Conservation (phyloP, 92 coral and sea anemone genomes). For the Virgularia gustaviana region DNA sequence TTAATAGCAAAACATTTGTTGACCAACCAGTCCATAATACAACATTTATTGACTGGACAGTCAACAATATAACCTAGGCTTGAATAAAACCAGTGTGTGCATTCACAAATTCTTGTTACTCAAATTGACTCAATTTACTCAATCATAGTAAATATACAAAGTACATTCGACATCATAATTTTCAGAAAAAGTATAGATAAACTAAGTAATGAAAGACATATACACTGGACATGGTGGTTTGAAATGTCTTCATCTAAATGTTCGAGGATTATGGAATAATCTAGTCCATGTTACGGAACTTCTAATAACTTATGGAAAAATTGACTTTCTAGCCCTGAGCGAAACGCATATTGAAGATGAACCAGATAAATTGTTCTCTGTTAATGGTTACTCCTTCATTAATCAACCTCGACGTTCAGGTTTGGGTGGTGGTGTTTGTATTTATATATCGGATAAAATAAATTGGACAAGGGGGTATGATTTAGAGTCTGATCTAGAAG, state of each 20-base stretch:
- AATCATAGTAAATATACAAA: no score
- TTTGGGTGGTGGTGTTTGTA: slow-evolving; percentile 3
- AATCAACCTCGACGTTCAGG: not conserved
- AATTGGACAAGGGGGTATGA: slow-evolving; percentile 25
- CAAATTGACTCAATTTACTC: no score
- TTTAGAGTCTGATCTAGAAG: not conserved
- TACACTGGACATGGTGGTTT: slow-evolving; percentile 12
- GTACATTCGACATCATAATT: no score
- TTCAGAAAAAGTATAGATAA: no score
- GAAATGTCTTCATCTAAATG: slow-evolving; percentile 27
- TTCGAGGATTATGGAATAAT: slow-evolving; percentile 15
- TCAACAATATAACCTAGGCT: no score
- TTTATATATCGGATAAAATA: slow-evolving; percentile 7
- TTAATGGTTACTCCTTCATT: slow-evolving; percentile 11
- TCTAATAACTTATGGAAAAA: not conserved
- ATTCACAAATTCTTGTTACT: no score
- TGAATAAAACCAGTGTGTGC: no score
- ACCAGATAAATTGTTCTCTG: slow-evolving; percentile 12
- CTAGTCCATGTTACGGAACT: not conserved
- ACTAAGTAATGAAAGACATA: no score
- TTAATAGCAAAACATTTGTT: no score
- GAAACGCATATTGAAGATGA: slow-evolving; percentile 8
- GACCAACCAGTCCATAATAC: no score
- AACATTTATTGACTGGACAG: no score
- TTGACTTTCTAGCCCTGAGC: not conserved